These are phyloP conservation scores for Centrocercus urophasianus DNA, from an alignment of 2,113 vertebrate genomes.

Conservation along the genomic window DNA sequence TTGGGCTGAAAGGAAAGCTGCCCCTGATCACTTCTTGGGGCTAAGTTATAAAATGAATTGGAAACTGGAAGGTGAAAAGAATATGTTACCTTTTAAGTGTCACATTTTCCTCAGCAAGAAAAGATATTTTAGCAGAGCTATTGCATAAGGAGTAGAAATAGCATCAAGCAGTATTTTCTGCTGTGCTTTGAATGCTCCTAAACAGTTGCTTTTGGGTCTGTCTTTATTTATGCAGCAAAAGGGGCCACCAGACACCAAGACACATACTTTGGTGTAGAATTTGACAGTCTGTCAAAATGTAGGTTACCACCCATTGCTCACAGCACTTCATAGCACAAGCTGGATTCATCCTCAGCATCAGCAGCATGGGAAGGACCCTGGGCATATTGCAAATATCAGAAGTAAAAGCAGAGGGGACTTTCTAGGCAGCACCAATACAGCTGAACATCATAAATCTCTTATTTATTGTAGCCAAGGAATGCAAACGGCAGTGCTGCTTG, in stretches of 20 bases:
- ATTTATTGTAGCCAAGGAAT: not conserved
- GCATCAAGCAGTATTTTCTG: not conserved
- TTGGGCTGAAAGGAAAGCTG: slow-evolving; percentile 61
- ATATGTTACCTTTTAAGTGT: slow-evolving; percentile 61
- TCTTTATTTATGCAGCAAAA: not conserved
- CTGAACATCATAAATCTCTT: not conserved
- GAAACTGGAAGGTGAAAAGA: slow-evolving; percentile 63
- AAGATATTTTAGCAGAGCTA: slow-evolving; percentile 38
- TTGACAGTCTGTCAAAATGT: not conserved
- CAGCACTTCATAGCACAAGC: not conserved
- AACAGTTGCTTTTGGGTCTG: slow-evolving; percentile 1
- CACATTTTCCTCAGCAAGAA: slow-evolving; percentile 29
- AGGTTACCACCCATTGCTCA: not conserved
- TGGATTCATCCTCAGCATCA: not conserved
- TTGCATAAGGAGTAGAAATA: not conserved
- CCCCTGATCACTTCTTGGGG: slow-evolving; percentile 33
- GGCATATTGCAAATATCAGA: not conserved
- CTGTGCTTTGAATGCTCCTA: not conserved
- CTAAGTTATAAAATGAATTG: slow-evolving; percentile 61
- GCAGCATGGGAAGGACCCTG: not conserved
- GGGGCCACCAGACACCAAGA: not conserved
- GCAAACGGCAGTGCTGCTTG: not conserved
- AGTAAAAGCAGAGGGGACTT: not conserved
- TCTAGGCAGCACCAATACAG: not conserved
- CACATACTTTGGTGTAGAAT: not conserved